Conservation (phyloP, 2,888 invertebrate species). For the Aphrophora alni region DNA sequence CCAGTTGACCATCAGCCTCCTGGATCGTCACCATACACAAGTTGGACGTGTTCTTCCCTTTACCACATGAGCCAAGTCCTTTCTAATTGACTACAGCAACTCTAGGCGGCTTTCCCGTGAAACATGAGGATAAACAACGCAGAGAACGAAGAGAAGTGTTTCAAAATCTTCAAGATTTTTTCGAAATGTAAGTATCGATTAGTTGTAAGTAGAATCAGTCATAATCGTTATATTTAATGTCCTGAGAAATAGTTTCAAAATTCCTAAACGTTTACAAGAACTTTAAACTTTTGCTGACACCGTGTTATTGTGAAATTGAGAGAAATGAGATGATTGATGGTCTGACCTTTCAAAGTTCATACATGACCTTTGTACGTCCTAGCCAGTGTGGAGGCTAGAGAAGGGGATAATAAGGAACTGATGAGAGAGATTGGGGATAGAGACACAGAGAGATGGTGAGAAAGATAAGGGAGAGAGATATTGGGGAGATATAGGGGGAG, state of each 20-base stretch:
- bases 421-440: no score
- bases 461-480: neutral
- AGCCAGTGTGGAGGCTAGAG: no score
- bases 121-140: neutral
- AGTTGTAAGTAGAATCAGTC: no score
- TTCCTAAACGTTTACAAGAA: no score
- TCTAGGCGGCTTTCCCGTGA: constrained; percentile 22
- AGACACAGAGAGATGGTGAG: constrained; percentile 27
- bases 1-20: constrained; percentile 43
- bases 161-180: constrained; percentile 7
- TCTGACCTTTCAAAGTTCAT: no score
- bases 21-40: constrained; percentile 46
- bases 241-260: no score
- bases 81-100: constrained; percentile 15
- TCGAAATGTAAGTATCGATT: neutral
- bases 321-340: no score
- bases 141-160: constrained; percentile 25
- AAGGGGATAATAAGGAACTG: no score
- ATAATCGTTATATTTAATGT: no score
- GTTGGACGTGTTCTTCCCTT: constrained; percentile 44
- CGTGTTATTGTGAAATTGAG: no score
- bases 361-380: no score
- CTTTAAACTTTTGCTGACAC: no score
- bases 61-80: constrained; percentile 38
- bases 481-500: neutral